Evolutionary conservation across 2,888 invertebrate genomes (phyloP).

Genomic region (Cerceris rybyensis): DNA sequence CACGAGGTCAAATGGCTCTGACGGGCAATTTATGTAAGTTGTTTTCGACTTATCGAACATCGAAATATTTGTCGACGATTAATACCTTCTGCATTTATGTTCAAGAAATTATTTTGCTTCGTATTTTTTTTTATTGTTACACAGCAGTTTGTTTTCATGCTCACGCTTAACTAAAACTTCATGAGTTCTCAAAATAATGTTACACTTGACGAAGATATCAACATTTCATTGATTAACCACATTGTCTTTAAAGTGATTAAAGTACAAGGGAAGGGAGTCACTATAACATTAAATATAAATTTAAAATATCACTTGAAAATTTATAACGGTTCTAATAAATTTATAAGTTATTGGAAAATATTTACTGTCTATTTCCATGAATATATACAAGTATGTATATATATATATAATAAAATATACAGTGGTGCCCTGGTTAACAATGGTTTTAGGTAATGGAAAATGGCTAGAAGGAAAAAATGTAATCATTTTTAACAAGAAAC

Average conservation of each 20-base stretch:
- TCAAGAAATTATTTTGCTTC: constrained; percentile 57
- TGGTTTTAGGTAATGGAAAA: too few species aligned
- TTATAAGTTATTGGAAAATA: too few species aligned
- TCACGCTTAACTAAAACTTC: constrained; percentile 72
- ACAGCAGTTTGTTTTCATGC: constrained; percentile 62
- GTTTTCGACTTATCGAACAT: constrained; percentile 67
- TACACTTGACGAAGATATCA: constrained; percentile 40
- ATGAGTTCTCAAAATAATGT: constrained; percentile 58
- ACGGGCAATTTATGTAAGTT: constrained; percentile 78
- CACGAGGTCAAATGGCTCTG: constrained; percentile 75
- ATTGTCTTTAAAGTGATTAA: constrained; percentile 67
- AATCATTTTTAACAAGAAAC: too few species aligned
- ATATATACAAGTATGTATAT: too few species aligned
- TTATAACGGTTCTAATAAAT: not conserved
- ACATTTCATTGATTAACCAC: constrained; percentile 67
- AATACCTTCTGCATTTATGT: constrained; percentile 57
- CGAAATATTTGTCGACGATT: constrained; percentile 57
- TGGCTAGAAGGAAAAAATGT: too few species aligned
- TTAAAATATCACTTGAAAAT: not conserved
- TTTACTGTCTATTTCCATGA: too few species aligned
- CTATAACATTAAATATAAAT: not conserved
- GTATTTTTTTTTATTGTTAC: constrained; percentile 52
- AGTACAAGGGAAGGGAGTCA: too few species aligned
- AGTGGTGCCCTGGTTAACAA: too few species aligned
- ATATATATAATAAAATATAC: too few species aligned